phyloP scores from a whole-genome alignment of 23 tunicate species.

The Clavelina lepadiformis region DNA sequence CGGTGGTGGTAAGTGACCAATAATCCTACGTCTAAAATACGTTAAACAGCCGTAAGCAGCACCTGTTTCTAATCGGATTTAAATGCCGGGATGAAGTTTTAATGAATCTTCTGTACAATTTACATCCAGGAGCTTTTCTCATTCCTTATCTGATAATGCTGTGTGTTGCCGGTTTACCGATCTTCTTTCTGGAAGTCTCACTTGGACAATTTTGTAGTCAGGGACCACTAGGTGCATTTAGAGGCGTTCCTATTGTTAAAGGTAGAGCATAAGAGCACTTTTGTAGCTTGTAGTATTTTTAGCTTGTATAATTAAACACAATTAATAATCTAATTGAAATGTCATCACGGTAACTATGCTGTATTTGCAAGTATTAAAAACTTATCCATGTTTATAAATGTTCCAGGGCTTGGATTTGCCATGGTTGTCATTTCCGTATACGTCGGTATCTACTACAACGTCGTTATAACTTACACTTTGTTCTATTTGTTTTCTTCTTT shows the following conservation, averaged over 20 bases:
- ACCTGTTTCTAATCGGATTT: background rate
- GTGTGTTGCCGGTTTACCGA: constrained; percentile 63
- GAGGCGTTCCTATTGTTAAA: constrained; percentile 55
- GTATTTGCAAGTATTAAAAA: background rate
- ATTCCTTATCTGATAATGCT: constrained; percentile 80
- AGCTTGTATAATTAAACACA: too few species aligned
- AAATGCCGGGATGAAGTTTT: background rate
- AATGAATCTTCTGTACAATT: too few species aligned
- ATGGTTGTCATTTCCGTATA: constrained; percentile 53
- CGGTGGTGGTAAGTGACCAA: constrained; percentile 54
- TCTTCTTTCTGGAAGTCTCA: constrained; percentile 58
- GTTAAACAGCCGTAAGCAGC: background rate
- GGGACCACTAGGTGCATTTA: constrained; percentile 57
- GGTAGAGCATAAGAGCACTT: constrained; percentile 40
- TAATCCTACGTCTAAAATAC: background rate
- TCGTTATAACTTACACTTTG: constrained; percentile 77
- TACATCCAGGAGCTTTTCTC: constrained; percentile 52
- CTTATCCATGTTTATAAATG: background rate
- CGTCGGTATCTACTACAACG: constrained; percentile 88
- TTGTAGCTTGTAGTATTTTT: too few species aligned
- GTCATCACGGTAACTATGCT: background rate
- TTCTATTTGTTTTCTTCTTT: constrained; percentile 63
- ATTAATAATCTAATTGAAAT: too few species aligned
- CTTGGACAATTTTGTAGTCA: constrained; percentile 77
- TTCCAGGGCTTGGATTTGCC: constrained; percentile 70